Evolutionary conservation across 2,888 invertebrate species (phyloP), one percentile per base, ranked within the genome.

Genomic region (Synanthedon myopaeformis): DNA sequence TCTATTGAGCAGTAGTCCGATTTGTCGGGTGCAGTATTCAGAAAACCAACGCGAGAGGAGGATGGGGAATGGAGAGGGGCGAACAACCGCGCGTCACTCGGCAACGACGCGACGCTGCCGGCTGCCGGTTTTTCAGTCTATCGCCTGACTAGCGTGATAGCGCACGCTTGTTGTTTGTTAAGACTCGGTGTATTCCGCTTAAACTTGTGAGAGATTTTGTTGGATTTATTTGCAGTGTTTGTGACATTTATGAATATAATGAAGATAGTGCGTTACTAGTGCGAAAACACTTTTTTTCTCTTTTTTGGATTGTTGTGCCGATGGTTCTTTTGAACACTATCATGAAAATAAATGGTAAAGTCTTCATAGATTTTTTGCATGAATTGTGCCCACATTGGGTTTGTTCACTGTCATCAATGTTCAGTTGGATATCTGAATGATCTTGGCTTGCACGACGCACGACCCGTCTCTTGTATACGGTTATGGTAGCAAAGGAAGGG

Each of bases 261-360:
- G 60, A 74, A 77, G 68, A 70, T 74, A 73, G 73, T 77, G 80
- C 70, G 68, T 64, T 71, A 67, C 58, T 64, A 73, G 78, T 81
- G 80, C 59, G 59, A 59, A 69, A 67, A 67, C 68, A 63, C 62
- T 61, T 55, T 54, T 50, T 55, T 59, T 58, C 57, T 60, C 67
- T 67, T 67, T 72, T 73, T 67, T 65, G 69, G 70, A 74, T 74
- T 74, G 63, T 69, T 70, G 70, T 71, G 74, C 82, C 71, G 80
- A 87, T 86, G 86, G 86, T 86, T 74, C 83, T 84, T 73, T 83
- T 86, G 82, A 86, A 87, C 76, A 82, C 70, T 84, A 86, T 81
- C 77, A 86, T 87, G 86, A 85, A 86, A 87, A 86, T 87, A 70
- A 81, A 82, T 78, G 86, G 86, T 87, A 87, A 87, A 75, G 71